Evolutionary conservation across 1,140 invertebrate species (phyloP).

Genomic region (Daktulosphaira vitifoliae): DNA sequence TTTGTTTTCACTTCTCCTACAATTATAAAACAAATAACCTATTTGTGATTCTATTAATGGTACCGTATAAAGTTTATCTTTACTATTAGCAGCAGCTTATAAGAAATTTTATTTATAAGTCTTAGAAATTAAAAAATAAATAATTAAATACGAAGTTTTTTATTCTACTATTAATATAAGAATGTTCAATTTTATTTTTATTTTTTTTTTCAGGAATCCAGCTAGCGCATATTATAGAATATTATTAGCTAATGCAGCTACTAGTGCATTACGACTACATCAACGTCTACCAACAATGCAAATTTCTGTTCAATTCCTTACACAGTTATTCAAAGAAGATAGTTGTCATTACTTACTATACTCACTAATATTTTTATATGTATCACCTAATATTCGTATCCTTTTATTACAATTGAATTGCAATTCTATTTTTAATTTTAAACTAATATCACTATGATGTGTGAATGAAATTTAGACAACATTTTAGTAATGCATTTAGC

Average conservation of each 20-base stretch:
- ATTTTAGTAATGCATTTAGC: conserved; percentile 1
- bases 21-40: too few species aligned
- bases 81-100: too few species aligned
- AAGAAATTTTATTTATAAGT: too few species aligned
- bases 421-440: background rate
- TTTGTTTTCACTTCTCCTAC: too few species aligned
- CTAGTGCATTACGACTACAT: conserved; percentile 84
- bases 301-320: conserved; percentile 71
- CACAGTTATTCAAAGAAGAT: conserved; percentile 74
- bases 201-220: conserved; percentile 56
- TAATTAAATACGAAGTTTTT: too few species aligned
- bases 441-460: background rate
- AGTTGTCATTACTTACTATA: conserved; percentile 94
- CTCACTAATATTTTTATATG: conserved; percentile 85
- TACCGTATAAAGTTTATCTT: too few species aligned
- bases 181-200: too few species aligned
- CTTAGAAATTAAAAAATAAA: too few species aligned
- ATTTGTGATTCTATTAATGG: too few species aligned
- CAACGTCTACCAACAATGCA: conserved; percentile 78
- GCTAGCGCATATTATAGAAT: conserved; percentile 83
- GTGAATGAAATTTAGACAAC: background rate
- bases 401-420: conserved; percentile 49
- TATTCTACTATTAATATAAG: too few species aligned
- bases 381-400: conserved; percentile 79
- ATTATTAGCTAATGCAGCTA: conserved; percentile 82